phyloP scores from a whole-genome alignment of 1,140 invertebrate species.

The Thaumatotibia leucotreta region DNA sequence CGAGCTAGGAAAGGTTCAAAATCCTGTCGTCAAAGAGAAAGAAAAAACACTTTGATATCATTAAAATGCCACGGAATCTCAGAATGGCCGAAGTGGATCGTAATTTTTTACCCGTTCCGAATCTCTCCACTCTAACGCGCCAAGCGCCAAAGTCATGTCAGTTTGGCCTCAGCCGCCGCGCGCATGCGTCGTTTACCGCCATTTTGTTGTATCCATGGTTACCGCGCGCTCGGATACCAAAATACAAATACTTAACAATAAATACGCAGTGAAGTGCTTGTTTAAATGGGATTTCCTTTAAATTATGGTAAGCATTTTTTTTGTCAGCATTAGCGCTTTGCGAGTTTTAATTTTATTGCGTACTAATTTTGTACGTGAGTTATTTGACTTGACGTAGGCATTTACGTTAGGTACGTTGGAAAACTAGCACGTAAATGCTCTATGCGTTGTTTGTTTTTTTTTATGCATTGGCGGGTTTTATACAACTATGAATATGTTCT shows the following conservation, averaged over 20 bases:
- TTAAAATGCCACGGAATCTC: neutral
- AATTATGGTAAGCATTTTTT: neutral
- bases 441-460: too few species aligned
- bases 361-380: neutral
- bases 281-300: neutral
- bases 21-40: neutral
- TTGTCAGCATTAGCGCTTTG: neutral
- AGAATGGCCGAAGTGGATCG: neutral
- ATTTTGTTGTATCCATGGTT: constrained; percentile 2
- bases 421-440: too few species aligned
- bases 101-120: neutral
- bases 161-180: neutral
- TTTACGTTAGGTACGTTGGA: too few species aligned
- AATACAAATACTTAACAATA: neutral
- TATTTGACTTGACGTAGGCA: constrained; percentile 1
- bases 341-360: constrained; percentile 9
- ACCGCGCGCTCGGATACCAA: neutral
- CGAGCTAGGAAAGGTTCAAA: too few species aligned
- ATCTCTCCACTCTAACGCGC: neutral
- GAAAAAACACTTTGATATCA: neutral
- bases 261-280: neutral
- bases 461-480: too few species aligned
- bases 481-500: too few species aligned
- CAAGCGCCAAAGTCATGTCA: neutral
- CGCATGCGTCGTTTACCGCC: constrained; percentile 1